Evolutionary conservation across 30 jellyfish, hydroid and myxozoan genomes (phyloP), one percentile per base, ranked within the genome.

Genomic region (Aurelia coerulea): DNA sequence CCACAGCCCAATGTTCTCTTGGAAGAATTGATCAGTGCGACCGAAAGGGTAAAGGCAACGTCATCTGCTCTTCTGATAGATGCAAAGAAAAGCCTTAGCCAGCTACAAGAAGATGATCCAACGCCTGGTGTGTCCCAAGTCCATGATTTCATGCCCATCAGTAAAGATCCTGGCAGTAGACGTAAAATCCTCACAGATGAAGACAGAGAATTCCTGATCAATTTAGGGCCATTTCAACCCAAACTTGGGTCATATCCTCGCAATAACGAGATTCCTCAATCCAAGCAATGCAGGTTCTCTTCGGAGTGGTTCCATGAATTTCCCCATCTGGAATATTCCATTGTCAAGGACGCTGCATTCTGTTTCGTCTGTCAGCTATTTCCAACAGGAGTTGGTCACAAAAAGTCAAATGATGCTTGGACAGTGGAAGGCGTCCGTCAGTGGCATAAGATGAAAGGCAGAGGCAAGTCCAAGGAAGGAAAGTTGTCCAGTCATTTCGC

Each of bases 351-450:
- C 37, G 87, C 86, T 6, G 88, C 82, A 42, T 72, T 72, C 50
- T 84, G 93, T 74, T 84, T 72, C 74, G 81, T 62, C 23, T 73
- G 93, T 65, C 88, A 74, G 82, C 81, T 84, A 35, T 84, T 84
- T 73, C 88, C 93, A 19, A 74, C 81, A 72, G 88, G 93, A 72
- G 93, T 84, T 84, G 88, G 88, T 54, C 93, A 74, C 46, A 68
- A 73, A 64, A 84, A 84, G 72, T 37, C 76, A 33, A 51, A 74
- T 63, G 93, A 62, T 73, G 93, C 93, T 65, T 84, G 88, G 93
- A 56, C 82, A 83, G 83, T 80, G 83, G 83, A 80, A 79, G 90
- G 90, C 69, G 74, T 80, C 33, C 83, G 83, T 80, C 90, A 80
- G 74, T 80, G 90, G 83, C 90, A 80, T 23, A 80, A 80, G n/a